A percentile compares a stretch with the other conserved stretches of the same genome.
Conservation (phyloP, 2,113 vertebrate species). For the Myiopsitta monachus region DNA sequence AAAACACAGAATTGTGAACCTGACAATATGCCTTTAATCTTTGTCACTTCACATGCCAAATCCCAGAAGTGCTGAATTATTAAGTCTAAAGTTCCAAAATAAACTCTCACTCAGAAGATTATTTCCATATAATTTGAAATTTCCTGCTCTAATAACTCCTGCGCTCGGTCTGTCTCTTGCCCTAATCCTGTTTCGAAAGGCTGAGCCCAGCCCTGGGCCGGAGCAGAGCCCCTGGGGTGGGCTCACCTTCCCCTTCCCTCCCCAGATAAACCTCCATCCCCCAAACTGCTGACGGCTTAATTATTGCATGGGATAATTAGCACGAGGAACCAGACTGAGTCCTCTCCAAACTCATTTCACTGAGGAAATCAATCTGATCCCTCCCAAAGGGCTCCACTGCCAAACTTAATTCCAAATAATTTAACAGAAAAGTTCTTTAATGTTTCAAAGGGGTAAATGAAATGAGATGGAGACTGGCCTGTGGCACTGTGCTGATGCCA, state of each 20-base stretch:
- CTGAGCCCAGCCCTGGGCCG: constrained; percentile 14
- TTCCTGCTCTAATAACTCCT: constrained; percentile 73
- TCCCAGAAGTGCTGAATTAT: constrained; percentile 68
- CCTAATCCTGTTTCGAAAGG: constrained; percentile 49
- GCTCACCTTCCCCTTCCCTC: constrained; percentile 39
- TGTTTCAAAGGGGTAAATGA: background rate
- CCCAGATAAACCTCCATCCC: constrained; percentile 24
- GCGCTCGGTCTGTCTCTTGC: constrained; percentile 32
- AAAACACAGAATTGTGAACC: background rate
- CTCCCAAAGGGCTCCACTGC: constrained; percentile 59
- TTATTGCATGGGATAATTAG: constrained; percentile 63
- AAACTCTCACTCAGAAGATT: constrained; percentile 64
- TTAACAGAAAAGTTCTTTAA: constrained; percentile 28
- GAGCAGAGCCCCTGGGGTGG: constrained; percentile 13
- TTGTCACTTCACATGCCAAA: constrained; percentile 64
- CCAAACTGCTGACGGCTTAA: constrained; percentile 58
- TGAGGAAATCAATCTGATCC: constrained; percentile 68
- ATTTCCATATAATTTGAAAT: constrained; percentile 72
- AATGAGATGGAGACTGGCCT: background rate
- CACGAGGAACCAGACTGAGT: constrained; percentile 23
- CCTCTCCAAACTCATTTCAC: constrained; percentile 65
- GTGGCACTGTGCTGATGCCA: background rate
- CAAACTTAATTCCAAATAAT: constrained; percentile 65
- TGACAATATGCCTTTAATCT: constrained; percentile 60
- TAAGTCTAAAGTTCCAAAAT: constrained; percentile 70